A percentile compares a stretch with the other conserved stretches of the same genome.
Evolutionary conservation across 1,140 invertebrate species (phyloP).

Genomic region (Anadara kagoshimensis): DNA sequence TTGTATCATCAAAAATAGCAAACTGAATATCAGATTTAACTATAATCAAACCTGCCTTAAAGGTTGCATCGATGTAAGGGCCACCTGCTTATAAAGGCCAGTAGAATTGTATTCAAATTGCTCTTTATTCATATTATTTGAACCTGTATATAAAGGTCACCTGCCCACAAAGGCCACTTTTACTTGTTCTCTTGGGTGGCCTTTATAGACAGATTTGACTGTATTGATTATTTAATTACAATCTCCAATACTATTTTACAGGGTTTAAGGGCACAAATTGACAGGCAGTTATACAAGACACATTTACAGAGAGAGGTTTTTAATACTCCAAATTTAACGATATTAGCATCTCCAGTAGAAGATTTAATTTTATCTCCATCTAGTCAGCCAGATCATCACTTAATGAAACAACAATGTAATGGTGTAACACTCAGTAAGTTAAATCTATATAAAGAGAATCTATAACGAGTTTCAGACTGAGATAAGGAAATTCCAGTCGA

Average conservation of each 20-base stretch:
- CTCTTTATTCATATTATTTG: too few relatives aligned
- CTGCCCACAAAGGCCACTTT: too few relatives aligned
- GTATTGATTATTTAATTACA: conserved; percentile 79
- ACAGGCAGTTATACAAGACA: conserved; percentile 87
- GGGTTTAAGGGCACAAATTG: conserved; percentile 93
- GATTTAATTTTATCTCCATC: conserved; percentile 82
- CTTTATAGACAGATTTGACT: too few relatives aligned
- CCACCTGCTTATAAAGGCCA: too few relatives aligned
- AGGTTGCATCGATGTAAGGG: conserved; percentile 76
- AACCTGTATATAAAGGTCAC: too few relatives aligned
- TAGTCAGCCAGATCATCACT: conserved; percentile 40
- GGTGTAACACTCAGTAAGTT: conserved; percentile 81
- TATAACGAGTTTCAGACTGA: too few relatives aligned
- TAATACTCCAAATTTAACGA: conserved; percentile 81
- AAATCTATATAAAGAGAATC: conserved; percentile 10
- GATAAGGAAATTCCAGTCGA: too few relatives aligned
- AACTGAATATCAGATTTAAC: too few relatives aligned
- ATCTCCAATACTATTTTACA: conserved; percentile 43
- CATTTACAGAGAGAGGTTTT: conserved; percentile 87
- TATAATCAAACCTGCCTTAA: conserved; percentile 43
- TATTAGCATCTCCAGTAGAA: conserved; percentile 87
- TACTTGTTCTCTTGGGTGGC: too few relatives aligned
- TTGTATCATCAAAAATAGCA: too few relatives aligned
- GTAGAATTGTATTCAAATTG: too few relatives aligned
- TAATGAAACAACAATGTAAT: conserved; percentile 73